Base-by-base conservation (phyloP, 1,140 invertebrate genomes). In the Ceratitis capitata region DNA sequence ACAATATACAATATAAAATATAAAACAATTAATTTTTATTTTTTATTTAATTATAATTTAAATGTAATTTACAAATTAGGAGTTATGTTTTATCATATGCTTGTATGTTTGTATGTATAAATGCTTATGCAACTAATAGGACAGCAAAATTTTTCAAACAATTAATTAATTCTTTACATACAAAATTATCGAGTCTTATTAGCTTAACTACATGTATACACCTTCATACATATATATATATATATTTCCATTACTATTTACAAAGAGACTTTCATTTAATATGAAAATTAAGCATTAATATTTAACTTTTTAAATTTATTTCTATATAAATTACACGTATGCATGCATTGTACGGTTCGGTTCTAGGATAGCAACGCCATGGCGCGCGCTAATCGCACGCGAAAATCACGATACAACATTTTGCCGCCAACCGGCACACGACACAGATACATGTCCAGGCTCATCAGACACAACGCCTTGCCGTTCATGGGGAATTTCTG, bases 401-500 rank as follows among this genome's bases (percentile, higher is more conserved):
- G 89, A 85, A 92, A 92, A 87, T 92, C 91, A 84, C 91, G 91
- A 87, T 96, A 95, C 49, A 96, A 92, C 83, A 94, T 92, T 89
- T 95, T 95, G 35, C 95, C 95, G 1, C 94, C 94, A 2, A 94
- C 89, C 2, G 95, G 95, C 12, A 96, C 95, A 35, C 95, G 92
- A 85, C 93, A 92, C 1, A 94, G 92, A 92, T 96, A 96, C 95
- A 96, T 96, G 49, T 95, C 94, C 3, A 94, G 92, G 29, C 93
- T 94, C 95, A 96, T 96, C 58, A 96, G 93, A 86, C 95, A 96
- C 3, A 96, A 91, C 5, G 95, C 95, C 91, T 96, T 96, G 35
- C 95, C 95, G 90, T 96, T 96, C 95, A 96, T 96, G 2, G 94
- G 93, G 90, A 96, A 96, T 84, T 95, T 82, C 89, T 90, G 83